These are phyloP conservation scores for Drosophila cognata DNA, from an alignment of 2,888 invertebrate species.

Conservation along the genomic window DNA sequence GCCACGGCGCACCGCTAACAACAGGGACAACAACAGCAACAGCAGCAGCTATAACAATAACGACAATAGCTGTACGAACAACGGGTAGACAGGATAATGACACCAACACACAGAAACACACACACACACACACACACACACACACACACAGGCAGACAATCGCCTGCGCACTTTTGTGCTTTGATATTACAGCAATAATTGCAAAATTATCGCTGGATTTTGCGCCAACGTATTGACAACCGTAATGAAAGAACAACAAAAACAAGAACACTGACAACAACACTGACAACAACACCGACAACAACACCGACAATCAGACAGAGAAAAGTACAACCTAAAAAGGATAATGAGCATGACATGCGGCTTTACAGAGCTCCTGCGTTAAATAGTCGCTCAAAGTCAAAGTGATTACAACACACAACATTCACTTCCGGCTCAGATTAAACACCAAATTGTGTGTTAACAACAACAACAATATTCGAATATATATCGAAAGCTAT, in stretches of 20 bases:
- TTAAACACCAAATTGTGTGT: constrained; percentile 27
- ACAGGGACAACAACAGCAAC: constrained; percentile 27
- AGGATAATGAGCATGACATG: constrained; percentile 1
- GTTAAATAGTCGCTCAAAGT: constrained; percentile 12
- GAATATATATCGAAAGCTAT: neutral
- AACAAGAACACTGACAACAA: constrained; percentile 5
- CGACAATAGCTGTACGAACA: constrained; percentile 36
- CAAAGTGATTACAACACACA: constrained; percentile 11
- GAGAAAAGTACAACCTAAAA: constrained; percentile 9
- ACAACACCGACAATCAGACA: constrained; percentile 1
- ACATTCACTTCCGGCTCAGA: constrained; percentile 16
- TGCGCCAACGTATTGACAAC: constrained; percentile 62
- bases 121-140: constrained; percentile 4
- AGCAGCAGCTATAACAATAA: constrained; percentile 32
- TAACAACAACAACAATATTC: constrained; percentile 8
- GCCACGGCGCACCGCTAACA: constrained; percentile 34
- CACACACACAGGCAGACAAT: neutral
- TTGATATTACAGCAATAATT: constrained; percentile 78
- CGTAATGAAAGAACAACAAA: constrained; percentile 26
- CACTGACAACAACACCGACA: constrained; percentile 6
- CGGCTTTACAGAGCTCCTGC: neutral
- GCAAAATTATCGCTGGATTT: constrained; percentile 78
- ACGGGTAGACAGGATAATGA: constrained; percentile 48
- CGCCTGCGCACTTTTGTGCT: constrained; percentile 39
- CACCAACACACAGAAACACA: constrained; percentile 17